Percentiles rank a stretch among this genome's conserved stretches.
Conservation (phyloP, 2,797 vertebrate genomes). For the Valencia hispanica region DNA sequence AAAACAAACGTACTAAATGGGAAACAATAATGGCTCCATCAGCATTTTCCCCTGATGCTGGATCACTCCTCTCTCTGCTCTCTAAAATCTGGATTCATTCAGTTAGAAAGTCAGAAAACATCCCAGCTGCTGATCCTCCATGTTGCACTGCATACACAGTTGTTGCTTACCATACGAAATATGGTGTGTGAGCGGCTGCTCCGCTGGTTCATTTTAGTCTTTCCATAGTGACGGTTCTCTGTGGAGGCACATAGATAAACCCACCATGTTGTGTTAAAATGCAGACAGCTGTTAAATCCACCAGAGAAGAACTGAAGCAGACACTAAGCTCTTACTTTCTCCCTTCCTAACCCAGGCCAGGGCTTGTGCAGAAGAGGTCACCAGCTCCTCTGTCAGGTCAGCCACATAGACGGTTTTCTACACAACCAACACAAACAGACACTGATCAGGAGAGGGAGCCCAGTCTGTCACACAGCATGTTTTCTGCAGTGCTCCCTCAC, state of each 20-base stretch:
- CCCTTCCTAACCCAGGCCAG: constrained; percentile 93
- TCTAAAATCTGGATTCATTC: constrained; percentile 87
- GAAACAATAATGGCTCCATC: constrained; percentile 96
- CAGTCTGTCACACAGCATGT: background rate
- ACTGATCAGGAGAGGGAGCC: background rate
- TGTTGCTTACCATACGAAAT: constrained; percentile 91
- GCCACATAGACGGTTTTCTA: constrained; percentile 94
- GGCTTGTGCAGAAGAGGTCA: constrained; percentile 87
- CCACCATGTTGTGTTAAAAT: background rate
- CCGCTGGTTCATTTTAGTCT: constrained; percentile 95
- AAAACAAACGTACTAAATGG: constrained; percentile 85
- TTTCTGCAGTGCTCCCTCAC: background rate
- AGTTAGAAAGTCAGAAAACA: background rate
- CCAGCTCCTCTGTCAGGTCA: constrained; percentile 92
- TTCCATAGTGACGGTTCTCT: constrained; percentile 95
- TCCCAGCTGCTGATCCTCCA: background rate
- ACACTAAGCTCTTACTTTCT: constrained; percentile 86
- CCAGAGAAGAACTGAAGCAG: background rate
- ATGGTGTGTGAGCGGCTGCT: constrained; percentile 97
- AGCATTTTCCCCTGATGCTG: constrained; percentile 81
- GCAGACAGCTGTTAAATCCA: background rate
- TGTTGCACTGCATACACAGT: background rate
- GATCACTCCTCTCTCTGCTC: constrained; percentile 89
- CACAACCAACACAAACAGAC: constrained; percentile 1
- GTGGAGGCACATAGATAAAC: constrained; percentile 19